These are phyloP conservation scores for Prostheceraeus crozeri DNA, from an alignment of 2,888 invertebrate genomes.

Conservation along the genomic window DNA sequence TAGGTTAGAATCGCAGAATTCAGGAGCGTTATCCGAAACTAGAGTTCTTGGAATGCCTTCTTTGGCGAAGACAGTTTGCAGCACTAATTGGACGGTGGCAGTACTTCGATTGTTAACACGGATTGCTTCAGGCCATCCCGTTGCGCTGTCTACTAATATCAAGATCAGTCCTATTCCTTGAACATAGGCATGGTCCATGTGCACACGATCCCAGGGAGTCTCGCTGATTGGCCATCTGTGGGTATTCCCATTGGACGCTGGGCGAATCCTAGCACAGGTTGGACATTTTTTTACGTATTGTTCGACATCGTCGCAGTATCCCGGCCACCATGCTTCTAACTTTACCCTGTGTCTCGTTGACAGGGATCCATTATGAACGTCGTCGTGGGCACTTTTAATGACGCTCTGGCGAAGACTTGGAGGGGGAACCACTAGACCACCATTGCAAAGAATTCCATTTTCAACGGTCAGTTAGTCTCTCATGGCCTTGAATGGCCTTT, in stretches of 20 bases:
- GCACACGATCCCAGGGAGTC: slow-evolving; percentile 14
- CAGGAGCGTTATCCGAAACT: slow-evolving; percentile 36
- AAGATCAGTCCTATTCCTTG: slow-evolving; percentile 15
- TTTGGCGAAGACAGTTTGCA: slow-evolving; percentile 26
- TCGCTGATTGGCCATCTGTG: slow-evolving; percentile 19
- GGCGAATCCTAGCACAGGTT: too few species aligned
- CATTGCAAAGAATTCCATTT: slow-evolving; percentile 25
- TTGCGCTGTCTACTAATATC: slow-evolving; percentile 24
- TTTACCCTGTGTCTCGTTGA: slow-evolving; percentile 25
- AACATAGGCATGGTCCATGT: slow-evolving; percentile 34
- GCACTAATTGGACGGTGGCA: slow-evolving; percentile 17
- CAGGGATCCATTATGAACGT: slow-evolving; percentile 12
- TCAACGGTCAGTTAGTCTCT: slow-evolving; percentile 25
- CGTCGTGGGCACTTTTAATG: slow-evolving; percentile 14
- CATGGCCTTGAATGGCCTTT: slow-evolving; percentile 27
- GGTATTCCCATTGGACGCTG: too few species aligned
- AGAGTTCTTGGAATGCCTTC: slow-evolving; percentile 29
- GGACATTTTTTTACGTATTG: too few species aligned
- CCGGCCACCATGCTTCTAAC: slow-evolving; percentile 31
- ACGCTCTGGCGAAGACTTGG: background rate
- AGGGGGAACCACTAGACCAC: slow-evolving; percentile 22
- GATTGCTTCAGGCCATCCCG: slow-evolving; percentile 30
- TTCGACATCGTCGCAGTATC: slow-evolving; percentile 3
- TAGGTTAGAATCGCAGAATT: slow-evolving; percentile 28
- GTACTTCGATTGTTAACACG: slow-evolving; percentile 13